phyloP scores from a whole-genome alignment of 2,113 vertebrate species.

The Mesitornis unicolor region DNA sequence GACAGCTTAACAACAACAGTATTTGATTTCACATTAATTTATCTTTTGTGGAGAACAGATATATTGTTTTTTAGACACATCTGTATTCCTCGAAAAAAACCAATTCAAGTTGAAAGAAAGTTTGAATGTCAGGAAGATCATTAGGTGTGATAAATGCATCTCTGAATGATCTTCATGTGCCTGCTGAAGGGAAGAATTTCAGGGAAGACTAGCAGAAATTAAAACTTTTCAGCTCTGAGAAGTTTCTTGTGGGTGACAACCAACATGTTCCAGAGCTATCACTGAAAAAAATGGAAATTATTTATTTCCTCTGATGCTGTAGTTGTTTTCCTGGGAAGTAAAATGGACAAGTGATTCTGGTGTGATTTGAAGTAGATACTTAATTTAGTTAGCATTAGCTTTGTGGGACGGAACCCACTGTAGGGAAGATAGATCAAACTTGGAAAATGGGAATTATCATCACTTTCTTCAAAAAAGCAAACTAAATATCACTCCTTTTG shows the following conservation, averaged over 20 bases:
- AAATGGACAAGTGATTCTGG: neutral
- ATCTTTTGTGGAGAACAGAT: conserved; percentile 2
- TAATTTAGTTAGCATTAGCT: neutral
- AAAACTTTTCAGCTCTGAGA: neutral
- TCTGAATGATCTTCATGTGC: neutral
- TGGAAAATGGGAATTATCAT: neutral
- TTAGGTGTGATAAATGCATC: neutral
- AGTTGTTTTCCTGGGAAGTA: neutral
- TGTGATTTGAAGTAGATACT: neutral
- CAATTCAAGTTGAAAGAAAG: neutral
- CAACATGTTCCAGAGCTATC: neutral
- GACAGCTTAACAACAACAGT: conserved; percentile 29
- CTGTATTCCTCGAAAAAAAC: conserved; percentile 39
- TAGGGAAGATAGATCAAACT: neutral
- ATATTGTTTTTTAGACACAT: neutral
- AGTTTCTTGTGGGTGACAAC: neutral
- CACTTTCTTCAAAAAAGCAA: neutral
- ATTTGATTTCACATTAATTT: conserved; percentile 55
- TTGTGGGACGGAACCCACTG: neutral
- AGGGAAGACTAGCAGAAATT: neutral
- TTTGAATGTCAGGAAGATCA: conserved; percentile 6
- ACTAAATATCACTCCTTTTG: neutral
- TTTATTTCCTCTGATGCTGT: neutral
- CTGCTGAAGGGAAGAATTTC: neutral
- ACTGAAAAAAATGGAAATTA: neutral